Evolutionary conservation across 2,113 vertebrate genomes (phyloP), one percentile per base, ranked within the genome.

Genomic region (Gopherus evgoodei): DNA sequence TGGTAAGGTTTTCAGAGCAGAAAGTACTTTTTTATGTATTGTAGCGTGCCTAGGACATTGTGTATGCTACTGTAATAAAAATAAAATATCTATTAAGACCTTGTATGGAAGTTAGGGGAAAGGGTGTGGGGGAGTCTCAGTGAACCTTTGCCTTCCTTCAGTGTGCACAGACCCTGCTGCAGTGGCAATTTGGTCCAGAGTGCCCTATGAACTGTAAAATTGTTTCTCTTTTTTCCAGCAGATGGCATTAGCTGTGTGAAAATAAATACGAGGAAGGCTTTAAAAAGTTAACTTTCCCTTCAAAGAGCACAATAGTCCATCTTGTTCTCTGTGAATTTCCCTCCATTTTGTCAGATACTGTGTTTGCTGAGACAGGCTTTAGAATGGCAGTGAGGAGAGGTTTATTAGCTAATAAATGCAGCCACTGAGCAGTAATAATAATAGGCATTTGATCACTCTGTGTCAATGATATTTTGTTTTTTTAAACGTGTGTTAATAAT

Each of bases 221-320:
- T 31, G 54, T 47, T 4, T 79, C 69, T 25, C 1, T 49, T 1
- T 56, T 14, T 52, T 72, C 94, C 95, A 42, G 94, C 89, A 96
- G 95, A 62, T 89, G 94, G 94, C 95, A 83, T 1, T 42, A 89
- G 27, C 62, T 25, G 5, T 9, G 86, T 35, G 88, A 2, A 1
- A 62, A 50, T 25, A 5, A 1, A 50, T 12, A 29, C 12, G 44
- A 52, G 49, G 8, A 8, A 2, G 59, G 44, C 81, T 24, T 8
- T 16, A 2, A 0, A 84, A 3, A 2, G 57, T 9, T 50, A 5
- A 3, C 31, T 25, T 62, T 1, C 1, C 22, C 1, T 42, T 75
- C 24, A 0, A 8, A 53, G 35, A 12, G 12, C 0, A 0, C 0
- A 3, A 1, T n/a, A 1, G 3, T 21, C 7, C 19, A 0, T 12